Conservation (phyloP, 2,797 vertebrate species). For the Erethizon dorsatum region DNA sequence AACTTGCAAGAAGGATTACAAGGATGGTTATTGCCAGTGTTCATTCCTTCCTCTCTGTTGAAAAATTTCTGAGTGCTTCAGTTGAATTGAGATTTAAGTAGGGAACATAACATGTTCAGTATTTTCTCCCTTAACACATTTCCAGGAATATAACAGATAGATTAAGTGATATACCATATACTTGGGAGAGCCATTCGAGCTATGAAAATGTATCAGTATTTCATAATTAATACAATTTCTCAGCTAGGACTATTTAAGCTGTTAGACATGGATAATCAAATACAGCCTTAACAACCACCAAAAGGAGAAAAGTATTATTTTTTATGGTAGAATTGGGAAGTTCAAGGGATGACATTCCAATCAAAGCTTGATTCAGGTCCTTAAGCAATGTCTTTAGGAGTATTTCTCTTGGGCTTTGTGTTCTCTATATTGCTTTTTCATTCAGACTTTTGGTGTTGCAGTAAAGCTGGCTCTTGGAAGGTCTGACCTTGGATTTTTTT, state of each 20-base stretch:
- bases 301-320: not conserved
- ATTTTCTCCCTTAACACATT: slow-evolving; percentile 24
- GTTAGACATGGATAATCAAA: not conserved
- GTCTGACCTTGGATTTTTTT: not conserved
- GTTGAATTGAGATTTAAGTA: slow-evolving; percentile 45
- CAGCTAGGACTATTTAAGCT: slow-evolving; percentile 12
- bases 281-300: not conserved
- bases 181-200: not conserved
- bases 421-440: not conserved
- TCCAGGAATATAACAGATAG: slow-evolving; percentile 15
- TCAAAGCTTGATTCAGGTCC: not conserved
- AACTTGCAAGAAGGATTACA: slow-evolving; percentile 24
- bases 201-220: not conserved
- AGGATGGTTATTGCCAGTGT: not conserved
- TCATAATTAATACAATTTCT: slow-evolving; percentile 22
- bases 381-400: not conserved
- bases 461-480: not conserved
- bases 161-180: not conserved
- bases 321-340: not conserved
- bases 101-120: not conserved
- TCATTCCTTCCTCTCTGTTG: not conserved
- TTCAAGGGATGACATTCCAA: not conserved
- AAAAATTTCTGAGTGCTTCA: not conserved
- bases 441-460: not conserved
- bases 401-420: not conserved